Percentiles rank a stretch among this genome's conserved stretches.
phyloP scores from a whole-genome alignment of 2,113 vertebrate species.

The Clarias magur region DNA sequence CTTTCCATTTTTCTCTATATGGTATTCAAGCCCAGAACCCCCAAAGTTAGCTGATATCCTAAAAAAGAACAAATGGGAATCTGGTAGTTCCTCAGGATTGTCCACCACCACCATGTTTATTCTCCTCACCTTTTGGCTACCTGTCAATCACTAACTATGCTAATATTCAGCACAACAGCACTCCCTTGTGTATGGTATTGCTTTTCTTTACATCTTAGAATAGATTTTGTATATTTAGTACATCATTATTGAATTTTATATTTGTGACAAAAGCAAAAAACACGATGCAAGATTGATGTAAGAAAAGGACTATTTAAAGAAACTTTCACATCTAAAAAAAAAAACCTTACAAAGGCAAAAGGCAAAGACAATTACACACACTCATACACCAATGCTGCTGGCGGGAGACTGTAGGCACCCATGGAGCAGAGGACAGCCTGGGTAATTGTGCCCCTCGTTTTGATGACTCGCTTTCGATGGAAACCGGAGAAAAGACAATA shows the following conservation, averaged over 20 bases:
- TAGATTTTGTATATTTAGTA: not conserved
- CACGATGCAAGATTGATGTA: not conserved
- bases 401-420: constrained; percentile 67
- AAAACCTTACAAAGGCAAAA: not conserved
- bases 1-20: no score
- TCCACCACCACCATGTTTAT: no score
- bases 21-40: no score
- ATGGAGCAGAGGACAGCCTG: constrained; percentile 67
- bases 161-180: no score
- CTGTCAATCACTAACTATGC: no score
- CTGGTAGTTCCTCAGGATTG: no score
- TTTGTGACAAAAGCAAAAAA: not conserved
- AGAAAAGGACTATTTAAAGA: constrained; percentile 3
- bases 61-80: no score
- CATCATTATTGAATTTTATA: not conserved
- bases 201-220: not conserved
- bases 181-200: no score
- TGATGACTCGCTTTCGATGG: constrained; percentile 78
- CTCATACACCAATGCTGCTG: constrained; percentile 55
- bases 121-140: no score
- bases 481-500: constrained; percentile 80
- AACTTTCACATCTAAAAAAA: not conserved
- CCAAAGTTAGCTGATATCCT: no score
- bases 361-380: constrained; percentile 49
- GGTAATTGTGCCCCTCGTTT: constrained; percentile 76